A percentile compares a stretch with the other conserved stretches of the same genome.
Evolutionary conservation across 2,113 vertebrate species (phyloP).

Genomic region (Amphiprion percula): DNA sequence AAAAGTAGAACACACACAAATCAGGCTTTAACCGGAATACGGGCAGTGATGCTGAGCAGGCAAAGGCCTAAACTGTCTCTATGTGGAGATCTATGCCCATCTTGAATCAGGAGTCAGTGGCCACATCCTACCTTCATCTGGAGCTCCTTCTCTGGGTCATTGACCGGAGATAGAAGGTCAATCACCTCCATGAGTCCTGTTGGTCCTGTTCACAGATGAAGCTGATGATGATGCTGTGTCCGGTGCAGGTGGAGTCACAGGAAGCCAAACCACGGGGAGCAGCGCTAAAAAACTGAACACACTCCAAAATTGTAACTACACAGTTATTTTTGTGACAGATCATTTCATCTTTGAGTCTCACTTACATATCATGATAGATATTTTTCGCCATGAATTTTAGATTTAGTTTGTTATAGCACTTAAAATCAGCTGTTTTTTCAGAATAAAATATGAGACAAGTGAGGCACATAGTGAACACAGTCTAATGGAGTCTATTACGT

Average conservation of each 20-base stretch:
- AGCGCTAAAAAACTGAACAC: neutral
- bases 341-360: no score
- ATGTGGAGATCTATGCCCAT: constrained; percentile 64
- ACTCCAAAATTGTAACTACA: no score
- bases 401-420: no score
- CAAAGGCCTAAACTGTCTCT: constrained; percentile 68
- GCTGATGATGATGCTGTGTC: no score
- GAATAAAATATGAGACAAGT: no score
- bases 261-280: constrained; percentile 71
- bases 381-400: no score
- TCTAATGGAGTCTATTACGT: no score
- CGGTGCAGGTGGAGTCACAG: constrained; percentile 28
- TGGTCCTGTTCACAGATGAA: no score
- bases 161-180: constrained; percentile 64
- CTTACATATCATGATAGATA: no score
- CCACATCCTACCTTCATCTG: constrained; percentile 9
- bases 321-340: no score
- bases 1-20: constrained; percentile 72
- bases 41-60: constrained; percentile 68
- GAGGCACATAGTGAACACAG: no score
- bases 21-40: constrained; percentile 62
- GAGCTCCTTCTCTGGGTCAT: constrained; percentile 53
- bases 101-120: constrained; percentile 17
- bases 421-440: no score
- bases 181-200: constrained; percentile 59